Base-by-base conservation (phyloP, 2,797 vertebrate species). In the Myoxocephalus aenaeus region DNA sequence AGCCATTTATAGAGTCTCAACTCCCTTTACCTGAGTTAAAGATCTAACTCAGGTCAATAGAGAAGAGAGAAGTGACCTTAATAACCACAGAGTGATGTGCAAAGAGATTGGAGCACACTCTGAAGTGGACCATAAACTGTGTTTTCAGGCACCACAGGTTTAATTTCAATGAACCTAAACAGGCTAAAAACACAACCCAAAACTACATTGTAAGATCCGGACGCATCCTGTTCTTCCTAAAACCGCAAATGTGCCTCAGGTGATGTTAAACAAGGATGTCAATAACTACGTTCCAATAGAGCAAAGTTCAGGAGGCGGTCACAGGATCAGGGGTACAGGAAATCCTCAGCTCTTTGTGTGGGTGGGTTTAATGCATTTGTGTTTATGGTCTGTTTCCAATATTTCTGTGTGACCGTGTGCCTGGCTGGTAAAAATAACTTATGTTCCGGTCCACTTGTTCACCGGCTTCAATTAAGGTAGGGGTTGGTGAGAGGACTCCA, bases 401-500 rank as follows among this genome's bases (percentile, higher is more conserved):
- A 88, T 79, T 44, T 81, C 32, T 34, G 50, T 68, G 83, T 36
- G 83, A 76, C 74, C 63, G 70, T 67, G 83, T 40, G 83, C 77
- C 72, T 65, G 71, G 68, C 75, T 81, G 76, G 81, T 83, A 82
- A 83, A 83, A 88, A 82, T 83, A 91, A 92, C 83, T 89, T 81
- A 94, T 94, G 93, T 94, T 93, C 87, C 48, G 87, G 71, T 92
- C 83, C 84, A 74, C 86, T 92, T 87, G 90, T 81, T 92, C 83
- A 84, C 84, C 38, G 70, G 81, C 73, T 89, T 93, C 90, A 94
- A 91, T 94, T 93, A 93, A 88, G 76, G 70, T 54, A 58, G 77
- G 68, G 89, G 90, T 90, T 76, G 65, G 64, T 76, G 82, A 88
- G 82, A 87, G 85, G 86, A 69, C 86, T 88, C 66, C 75, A 73